These are phyloP conservation scores for Holothuria glaberrima DNA, from an alignment of 35 echinoderm and acorn worm genomes.

Conservation along the genomic window DNA sequence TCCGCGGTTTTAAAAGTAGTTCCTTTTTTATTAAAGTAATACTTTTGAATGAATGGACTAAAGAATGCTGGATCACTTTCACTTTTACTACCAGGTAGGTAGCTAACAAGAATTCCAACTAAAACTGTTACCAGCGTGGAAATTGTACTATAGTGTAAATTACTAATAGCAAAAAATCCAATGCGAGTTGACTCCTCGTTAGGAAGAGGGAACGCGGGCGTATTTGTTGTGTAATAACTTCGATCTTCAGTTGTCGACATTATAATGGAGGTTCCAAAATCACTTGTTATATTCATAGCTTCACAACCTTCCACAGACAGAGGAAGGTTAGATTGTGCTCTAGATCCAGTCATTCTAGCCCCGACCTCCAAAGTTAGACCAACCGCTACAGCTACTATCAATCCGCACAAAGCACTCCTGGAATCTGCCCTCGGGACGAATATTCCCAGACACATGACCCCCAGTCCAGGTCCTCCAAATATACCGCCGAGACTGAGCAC, in stretches of 20 bases:
- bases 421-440: constrained; percentile 44
- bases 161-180: constrained; percentile 35
- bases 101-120: constrained; percentile 25
- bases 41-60: constrained; percentile 28
- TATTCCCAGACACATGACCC: constrained; percentile 28
- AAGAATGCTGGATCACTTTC: constrained; percentile 10
- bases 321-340: constrained; percentile 10
- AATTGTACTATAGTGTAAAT: constrained; percentile 42
- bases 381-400: constrained; percentile 5
- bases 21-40: constrained; percentile 16
- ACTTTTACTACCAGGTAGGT: constrained; percentile 9
- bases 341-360: constrained; percentile 19
- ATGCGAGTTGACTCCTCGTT: not conserved
- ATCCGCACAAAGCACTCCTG: constrained; percentile 5
- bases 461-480: constrained; percentile 32
- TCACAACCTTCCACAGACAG: constrained; percentile 27
- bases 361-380: constrained; percentile 24
- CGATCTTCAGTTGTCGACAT: not conserved
- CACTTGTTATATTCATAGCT: not conserved
- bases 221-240: not conserved
- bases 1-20: no score
- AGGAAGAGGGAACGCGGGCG: not conserved
- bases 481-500: constrained; percentile 48
- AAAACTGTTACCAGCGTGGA: constrained; percentile 17
- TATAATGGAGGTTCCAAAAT: not conserved